These are phyloP conservation scores for Dryobota labecula DNA, from an alignment of 2,888 invertebrate genomes.

Conservation along the genomic window DNA sequence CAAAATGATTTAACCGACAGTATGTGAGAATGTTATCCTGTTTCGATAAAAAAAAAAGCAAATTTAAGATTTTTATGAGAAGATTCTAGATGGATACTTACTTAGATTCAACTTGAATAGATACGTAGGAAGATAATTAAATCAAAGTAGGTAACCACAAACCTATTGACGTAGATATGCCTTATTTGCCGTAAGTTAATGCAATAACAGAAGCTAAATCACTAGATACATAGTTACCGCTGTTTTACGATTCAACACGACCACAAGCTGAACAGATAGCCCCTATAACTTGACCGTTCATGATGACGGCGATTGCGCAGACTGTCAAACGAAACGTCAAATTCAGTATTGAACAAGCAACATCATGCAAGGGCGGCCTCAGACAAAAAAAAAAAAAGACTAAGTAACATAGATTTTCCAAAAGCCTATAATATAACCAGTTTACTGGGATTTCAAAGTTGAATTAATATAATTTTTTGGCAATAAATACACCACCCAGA, in stretches of 20 bases:
- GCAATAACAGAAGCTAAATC: constrained; percentile 19
- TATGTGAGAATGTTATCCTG: not conserved
- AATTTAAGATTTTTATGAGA: not conserved
- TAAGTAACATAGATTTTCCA: not conserved
- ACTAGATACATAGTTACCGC: constrained; percentile 24
- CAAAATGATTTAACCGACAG: not conserved
- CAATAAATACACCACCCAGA: no score
- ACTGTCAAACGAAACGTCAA: constrained; percentile 5
- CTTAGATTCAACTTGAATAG: not conserved
- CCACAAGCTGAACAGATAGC: not conserved
- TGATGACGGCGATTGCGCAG: not conserved
- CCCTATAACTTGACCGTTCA: not conserved
- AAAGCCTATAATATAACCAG: no score
- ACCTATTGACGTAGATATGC: not conserved
- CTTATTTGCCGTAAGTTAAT: constrained; percentile 18
- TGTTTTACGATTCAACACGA: constrained; percentile 27
- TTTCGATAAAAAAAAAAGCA: not conserved
- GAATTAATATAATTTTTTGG: not conserved
- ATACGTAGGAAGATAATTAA: no score
- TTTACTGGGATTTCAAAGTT: no score
- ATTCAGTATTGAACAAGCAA: not conserved
- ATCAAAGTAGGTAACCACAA: constrained; percentile 1
- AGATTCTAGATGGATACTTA: not conserved
- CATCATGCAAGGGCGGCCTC: not conserved
- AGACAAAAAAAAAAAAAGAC: not conserved